Base-by-base conservation (phyloP, 2,113 vertebrate species). In the Varanus salvator region DNA sequence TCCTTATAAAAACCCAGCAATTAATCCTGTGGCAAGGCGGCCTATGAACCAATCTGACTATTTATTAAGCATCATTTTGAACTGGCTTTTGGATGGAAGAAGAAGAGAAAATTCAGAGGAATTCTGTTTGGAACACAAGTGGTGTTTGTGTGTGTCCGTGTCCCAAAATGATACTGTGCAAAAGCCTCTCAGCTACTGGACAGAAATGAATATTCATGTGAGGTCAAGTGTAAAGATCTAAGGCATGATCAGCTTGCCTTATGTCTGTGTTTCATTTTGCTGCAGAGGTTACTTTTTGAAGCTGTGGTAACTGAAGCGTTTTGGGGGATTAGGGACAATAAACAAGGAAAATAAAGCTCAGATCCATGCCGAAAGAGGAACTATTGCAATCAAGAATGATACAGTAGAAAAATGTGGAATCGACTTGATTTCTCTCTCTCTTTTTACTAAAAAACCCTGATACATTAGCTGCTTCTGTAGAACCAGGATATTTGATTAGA, bases 141-240 rank as follows among this genome's bases (percentile, higher is more conserved):
- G 3, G 57, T 87, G 23, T 87, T 12, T 80, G 44, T 57, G 23
- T 69, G 25, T 85, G 38, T 66, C 8, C 19, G 34, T 34, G 19
- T 68, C 92, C 75, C 23, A 86, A 38, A 23, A 88, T 90, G 80
- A 89, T 52, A 80, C 27, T 89, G 86, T 91, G 57, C 89, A 93
- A 90, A 91, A 94, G 87, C 93, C 95, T 93, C 84, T 74, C 86
- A 94, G 83, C 87, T 94, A 89, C 92, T 95, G 90, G 88, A 89
- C 89, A 44, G 72, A 94, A 89, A 93, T 96, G 83, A 95, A 94
- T 96, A 96, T 96, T 95, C 87, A 90, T 95, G 80, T 92, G 93
- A 93, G 92, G 93, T 96, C 94, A 95, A 91, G 93, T 89, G 74
- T 93, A 93, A 96, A 96, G 57, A 92, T 93, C 88, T 87, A 87